Conservation (phyloP, 2,888 invertebrate genomes). For the Tuberolachnus salignus region DNA sequence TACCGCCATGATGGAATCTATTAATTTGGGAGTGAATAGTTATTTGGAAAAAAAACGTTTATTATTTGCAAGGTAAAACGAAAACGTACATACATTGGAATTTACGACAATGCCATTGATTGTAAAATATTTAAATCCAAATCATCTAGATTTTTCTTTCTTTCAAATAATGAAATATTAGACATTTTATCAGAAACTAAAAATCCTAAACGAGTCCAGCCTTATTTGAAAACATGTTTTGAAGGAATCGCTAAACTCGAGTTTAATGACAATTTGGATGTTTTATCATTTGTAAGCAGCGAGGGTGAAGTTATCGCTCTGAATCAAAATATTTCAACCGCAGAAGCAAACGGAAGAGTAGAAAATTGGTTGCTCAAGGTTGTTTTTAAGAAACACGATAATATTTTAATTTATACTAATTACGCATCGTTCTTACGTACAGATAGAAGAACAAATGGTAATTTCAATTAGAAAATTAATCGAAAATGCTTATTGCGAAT, state of each 20-base stretch:
- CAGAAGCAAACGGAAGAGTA: slow-evolving; percentile 78
- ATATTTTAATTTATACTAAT: background rate
- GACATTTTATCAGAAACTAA: slow-evolving; percentile 89
- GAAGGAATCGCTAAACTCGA: slow-evolving; percentile 80
- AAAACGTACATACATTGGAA: background rate
- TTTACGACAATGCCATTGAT: background rate
- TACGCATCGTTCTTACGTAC: slow-evolving; percentile 58
- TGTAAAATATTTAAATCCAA: background rate
- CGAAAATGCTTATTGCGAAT: slow-evolving; percentile 30
- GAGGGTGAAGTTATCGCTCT: slow-evolving; percentile 75
- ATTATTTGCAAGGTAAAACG: slow-evolving; percentile 71
- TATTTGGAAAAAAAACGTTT: slow-evolving; percentile 85
- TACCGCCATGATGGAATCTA: slow-evolving; percentile 74
- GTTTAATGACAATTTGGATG: slow-evolving; percentile 75
- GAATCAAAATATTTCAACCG: slow-evolving; percentile 68
- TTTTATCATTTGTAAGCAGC: slow-evolving; percentile 78
- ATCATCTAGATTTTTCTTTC: slow-evolving; percentile 77
- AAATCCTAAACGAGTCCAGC: slow-evolving; percentile 82
- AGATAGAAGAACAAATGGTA: slow-evolving; percentile 84
- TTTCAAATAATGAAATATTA: slow-evolving; percentile 89
- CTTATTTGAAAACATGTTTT: slow-evolving; percentile 86
- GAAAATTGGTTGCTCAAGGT: slow-evolving; percentile 81
- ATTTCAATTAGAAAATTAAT: slow-evolving; percentile 29
- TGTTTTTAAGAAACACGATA: slow-evolving; percentile 16
- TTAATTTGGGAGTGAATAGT: slow-evolving; percentile 80